A percentile compares a stretch with the other conserved stretches of the same genome.
Evolutionary conservation across 2,888 invertebrate genomes (phyloP).

Genomic region (Platerodrilus igneus): DNA sequence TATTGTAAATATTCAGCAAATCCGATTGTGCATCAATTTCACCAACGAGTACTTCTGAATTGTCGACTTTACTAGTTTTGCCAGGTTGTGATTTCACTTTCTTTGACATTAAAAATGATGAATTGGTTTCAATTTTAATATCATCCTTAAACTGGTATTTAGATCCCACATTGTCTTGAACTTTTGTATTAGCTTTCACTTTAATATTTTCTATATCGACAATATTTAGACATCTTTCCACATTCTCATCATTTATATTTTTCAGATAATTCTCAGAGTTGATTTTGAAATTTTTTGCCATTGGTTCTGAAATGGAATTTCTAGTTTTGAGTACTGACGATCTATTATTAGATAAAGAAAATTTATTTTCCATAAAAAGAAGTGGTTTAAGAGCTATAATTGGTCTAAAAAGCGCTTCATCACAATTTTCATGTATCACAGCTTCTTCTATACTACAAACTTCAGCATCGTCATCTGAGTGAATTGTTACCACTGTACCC

Average conservation of each 20-base stretch:
- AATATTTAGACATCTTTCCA: too few species aligned
- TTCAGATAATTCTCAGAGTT: slow-evolving; percentile 4
- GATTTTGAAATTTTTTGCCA: slow-evolving; percentile 10
- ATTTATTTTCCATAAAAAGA: slow-evolving; percentile 34
- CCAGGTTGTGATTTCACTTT: too few species aligned
- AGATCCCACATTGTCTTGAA: neutral
- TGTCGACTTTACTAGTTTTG: too few species aligned
- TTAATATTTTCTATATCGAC: slow-evolving; percentile 3
- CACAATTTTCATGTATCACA: slow-evolving; percentile 57
- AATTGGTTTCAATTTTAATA: slow-evolving; percentile 4
- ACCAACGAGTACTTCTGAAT: neutral
- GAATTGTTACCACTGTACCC: slow-evolving; percentile 63
- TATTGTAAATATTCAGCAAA: too few species aligned
- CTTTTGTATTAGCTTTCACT: slow-evolving; percentile 1
- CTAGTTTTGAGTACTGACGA: slow-evolving; percentile 35
- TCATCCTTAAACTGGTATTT: slow-evolving; percentile 4
- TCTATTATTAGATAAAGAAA: slow-evolving; percentile 27
- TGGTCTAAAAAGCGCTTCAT: slow-evolving; percentile 66
- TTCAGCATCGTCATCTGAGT: slow-evolving; percentile 47
- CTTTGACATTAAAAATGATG: too few species aligned
- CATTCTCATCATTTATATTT: too few species aligned
- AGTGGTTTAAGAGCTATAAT: slow-evolving; percentile 54
- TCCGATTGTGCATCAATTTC: too few species aligned
- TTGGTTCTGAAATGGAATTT: slow-evolving; percentile 7
- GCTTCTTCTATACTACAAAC: slow-evolving; percentile 34